These are phyloP conservation scores for Crenichthys baileyi DNA, from an alignment of 2,797 vertebrate species.

Conservation along the genomic window DNA sequence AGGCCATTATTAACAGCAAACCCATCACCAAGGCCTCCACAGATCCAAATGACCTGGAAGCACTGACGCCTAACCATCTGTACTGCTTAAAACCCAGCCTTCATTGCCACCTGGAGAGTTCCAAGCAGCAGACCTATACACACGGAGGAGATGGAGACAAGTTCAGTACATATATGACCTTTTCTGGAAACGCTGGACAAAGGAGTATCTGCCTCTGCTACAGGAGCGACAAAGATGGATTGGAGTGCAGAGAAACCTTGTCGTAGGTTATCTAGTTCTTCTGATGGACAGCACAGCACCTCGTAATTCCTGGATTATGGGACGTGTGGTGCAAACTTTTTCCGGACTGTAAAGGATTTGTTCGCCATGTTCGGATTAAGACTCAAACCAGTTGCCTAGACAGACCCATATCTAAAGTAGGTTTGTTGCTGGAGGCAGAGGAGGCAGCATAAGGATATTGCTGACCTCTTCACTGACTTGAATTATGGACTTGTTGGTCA, in stretches of 20 bases:
- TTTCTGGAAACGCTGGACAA: not conserved
- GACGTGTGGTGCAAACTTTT: too few species aligned
- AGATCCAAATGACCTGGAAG: not conserved
- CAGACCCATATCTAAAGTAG: not conserved
- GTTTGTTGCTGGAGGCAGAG: not conserved
- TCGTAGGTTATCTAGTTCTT: not conserved
- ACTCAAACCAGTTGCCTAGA: not conserved
- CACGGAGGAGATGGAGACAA: not conserved
- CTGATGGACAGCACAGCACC: not conserved
- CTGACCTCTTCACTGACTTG: too few species aligned
- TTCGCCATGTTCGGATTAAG: not conserved
- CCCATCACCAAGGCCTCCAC: too few species aligned
- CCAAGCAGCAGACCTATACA: too few species aligned
- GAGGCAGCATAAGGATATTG: not conserved
- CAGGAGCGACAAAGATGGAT: not conserved
- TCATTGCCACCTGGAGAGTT: too few species aligned
- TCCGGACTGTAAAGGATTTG: not conserved
- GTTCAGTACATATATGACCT: too few species aligned
- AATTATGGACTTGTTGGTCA: too few species aligned
- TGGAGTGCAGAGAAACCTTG: not conserved
- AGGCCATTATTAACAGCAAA: not conserved
- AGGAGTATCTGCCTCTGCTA: not conserved
- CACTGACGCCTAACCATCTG: too few species aligned
- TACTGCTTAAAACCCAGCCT: too few species aligned
- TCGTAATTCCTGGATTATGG: too few species aligned